Percentiles rank a stretch among this genome's conserved stretches.
Evolutionary conservation across 2,797 vertebrate species (phyloP).

Genomic region (Cephalopachus bancanus): DNA sequence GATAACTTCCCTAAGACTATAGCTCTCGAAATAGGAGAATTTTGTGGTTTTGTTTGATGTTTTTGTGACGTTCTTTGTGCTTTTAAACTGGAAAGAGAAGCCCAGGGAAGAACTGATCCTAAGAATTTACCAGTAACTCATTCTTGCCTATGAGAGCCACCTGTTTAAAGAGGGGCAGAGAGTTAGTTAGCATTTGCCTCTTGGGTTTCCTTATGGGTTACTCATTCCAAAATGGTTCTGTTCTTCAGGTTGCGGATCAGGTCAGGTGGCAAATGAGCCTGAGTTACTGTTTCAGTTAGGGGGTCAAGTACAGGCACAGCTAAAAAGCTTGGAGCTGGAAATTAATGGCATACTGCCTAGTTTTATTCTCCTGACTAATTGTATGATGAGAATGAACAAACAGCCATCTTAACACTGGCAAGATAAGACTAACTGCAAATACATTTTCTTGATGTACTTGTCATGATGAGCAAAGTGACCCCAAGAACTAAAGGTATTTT

Average conservation of each 20-base stretch:
- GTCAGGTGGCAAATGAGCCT: background rate
- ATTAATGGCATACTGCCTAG: background rate
- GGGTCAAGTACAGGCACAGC: background rate
- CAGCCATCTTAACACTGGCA: background rate
- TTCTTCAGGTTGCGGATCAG: background rate
- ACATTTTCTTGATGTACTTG: background rate
- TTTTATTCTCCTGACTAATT: slow-evolving; percentile 2
- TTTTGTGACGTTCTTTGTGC: background rate
- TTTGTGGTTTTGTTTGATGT: background rate
- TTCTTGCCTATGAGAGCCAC: background rate
- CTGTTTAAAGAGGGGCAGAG: background rate
- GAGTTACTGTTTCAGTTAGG: background rate
- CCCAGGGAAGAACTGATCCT: background rate
- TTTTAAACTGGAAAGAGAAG: background rate
- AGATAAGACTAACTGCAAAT: background rate
- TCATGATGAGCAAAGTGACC: background rate
- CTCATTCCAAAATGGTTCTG: background rate
- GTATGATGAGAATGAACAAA: background rate
- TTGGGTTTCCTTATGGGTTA: background rate
- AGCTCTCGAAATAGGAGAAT: background rate
- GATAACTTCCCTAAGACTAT: background rate
- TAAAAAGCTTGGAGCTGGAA: background rate
- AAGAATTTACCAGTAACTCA: background rate
- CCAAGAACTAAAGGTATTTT: background rate
- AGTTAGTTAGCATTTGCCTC: background rate